Conservation (phyloP, 1,140 invertebrate genomes). For the Colletes latitarsis region DNA sequence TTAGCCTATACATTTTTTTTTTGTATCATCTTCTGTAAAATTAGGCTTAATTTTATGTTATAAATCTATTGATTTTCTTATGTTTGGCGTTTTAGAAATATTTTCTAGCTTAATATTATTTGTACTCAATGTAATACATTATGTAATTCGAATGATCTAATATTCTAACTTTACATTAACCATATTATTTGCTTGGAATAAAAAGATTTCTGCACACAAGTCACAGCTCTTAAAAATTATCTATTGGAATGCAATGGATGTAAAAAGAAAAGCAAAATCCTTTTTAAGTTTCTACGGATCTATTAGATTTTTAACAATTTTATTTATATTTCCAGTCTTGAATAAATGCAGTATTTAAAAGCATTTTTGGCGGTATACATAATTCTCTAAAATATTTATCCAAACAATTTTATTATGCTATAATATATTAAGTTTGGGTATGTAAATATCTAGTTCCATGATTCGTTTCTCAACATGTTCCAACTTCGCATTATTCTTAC, state of each 20-base stretch:
- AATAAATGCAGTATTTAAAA: slow-evolving; percentile 58
- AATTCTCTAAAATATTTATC: slow-evolving; percentile 54
- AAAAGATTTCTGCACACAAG: slow-evolving; percentile 56
- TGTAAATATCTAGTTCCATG: slow-evolving; percentile 34
- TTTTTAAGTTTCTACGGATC: slow-evolving; percentile 22
- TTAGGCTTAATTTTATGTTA: slow-evolving; percentile 31
- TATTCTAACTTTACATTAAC: slow-evolving; percentile 45
- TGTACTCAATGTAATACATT: slow-evolving; percentile 69
- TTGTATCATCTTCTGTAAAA: slow-evolving; percentile 47
- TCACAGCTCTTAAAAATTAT: slow-evolving; percentile 55
- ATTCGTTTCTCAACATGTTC: slow-evolving; percentile 17
- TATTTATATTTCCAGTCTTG: slow-evolving; percentile 55
- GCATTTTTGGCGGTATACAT: slow-evolving; percentile 38
- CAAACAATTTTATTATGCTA: slow-evolving; percentile 45
- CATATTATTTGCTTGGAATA: slow-evolving; percentile 51
- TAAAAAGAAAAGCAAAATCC: slow-evolving; percentile 49
- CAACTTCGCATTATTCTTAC: slow-evolving; percentile 15
- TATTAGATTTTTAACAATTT: slow-evolving; percentile 40
- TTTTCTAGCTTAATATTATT: slow-evolving; percentile 60
- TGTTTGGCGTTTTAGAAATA: slow-evolving; percentile 53
- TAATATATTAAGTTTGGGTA: slow-evolving; percentile 39
- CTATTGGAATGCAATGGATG: slow-evolving; percentile 56
- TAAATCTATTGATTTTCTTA: slow-evolving; percentile 45
- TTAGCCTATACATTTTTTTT: slow-evolving; percentile 21
- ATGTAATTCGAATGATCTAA: slow-evolving; percentile 45